Base-by-base conservation (phyloP, 2,888 invertebrate genomes). In the Belgica antarctica region DNA sequence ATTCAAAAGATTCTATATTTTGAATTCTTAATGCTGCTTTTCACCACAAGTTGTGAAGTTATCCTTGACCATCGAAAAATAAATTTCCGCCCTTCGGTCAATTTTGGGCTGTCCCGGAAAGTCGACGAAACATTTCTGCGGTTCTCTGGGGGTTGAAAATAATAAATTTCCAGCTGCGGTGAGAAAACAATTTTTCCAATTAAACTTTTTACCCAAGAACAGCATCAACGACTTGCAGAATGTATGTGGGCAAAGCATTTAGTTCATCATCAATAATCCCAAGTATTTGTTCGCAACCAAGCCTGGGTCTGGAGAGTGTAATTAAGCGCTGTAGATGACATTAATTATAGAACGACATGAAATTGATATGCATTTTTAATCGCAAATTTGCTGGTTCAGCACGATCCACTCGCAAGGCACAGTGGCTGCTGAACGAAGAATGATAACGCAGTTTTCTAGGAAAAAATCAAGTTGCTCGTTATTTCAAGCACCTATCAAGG, bases 131-230 rank as follows among this genome's bases (percentile, higher is more conserved):
- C 15, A 41, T 41, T 41, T 41, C 41, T 41, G 41, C 41, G 41
- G 41, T 41, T 41, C n/a, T n/a, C 41, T 41, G 41, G 15, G n/a
- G n/a, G n/a, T n/a, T 41, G 41, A 41, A 41, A 41, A 41, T 41
- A 41, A 41, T 41, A 41, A 41, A 41, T 41, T 41, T 10, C 10
- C 31, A 10, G 41, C 41, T 41, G 41, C 15, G 41, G 41, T n/a
- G 41, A 41, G 41, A 41, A 15, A 41, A 15, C 12, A 41, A 5
- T n/a, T 41, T 41, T 41, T 41, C 41, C 15, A 41, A 41, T 41
- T 41, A 41, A 41, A 41, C 41, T 41, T 41, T 41, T 41, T 15
- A 15, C 15, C 41, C 41, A 12, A 15, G n/a, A 41, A 41, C 2
- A 41, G 12, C 12, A 41, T 41, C 2, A 41, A n/a, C 41, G 41